Percentiles rank a stretch among this genome's conserved stretches.
Evolutionary conservation across 1,140 invertebrate species (phyloP).

Genomic region (Catajapyx aquilonaris): DNA sequence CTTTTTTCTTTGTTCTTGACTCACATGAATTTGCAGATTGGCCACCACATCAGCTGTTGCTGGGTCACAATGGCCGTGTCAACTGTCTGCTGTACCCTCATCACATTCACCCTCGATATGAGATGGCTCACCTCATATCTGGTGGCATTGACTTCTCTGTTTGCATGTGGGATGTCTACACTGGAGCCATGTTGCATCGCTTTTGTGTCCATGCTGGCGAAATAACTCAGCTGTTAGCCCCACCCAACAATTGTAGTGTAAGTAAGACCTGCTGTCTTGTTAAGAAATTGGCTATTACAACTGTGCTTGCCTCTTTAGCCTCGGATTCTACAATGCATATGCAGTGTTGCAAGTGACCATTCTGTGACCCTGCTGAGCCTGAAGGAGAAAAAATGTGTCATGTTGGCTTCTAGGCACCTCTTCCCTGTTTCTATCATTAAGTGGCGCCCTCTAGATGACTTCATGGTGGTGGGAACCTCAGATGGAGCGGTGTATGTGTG

Average conservation of each 20-base stretch:
- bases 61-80: slow-evolving; percentile 80
- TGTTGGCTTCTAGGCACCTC: slow-evolving; percentile 84
- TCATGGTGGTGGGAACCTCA: slow-evolving; percentile 92
- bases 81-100: slow-evolving; percentile 92
- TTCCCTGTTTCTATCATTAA: slow-evolving; percentile 92
- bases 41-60: slow-evolving; percentile 68
- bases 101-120: slow-evolving; percentile 77
- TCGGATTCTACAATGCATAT: slow-evolving; percentile 83
- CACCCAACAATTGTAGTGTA: slow-evolving; percentile 77
- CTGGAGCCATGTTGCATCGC: slow-evolving; percentile 68
- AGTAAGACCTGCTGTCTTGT: slow-evolving; percentile 18
- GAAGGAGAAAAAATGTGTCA: slow-evolving; percentile 83
- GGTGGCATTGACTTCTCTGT: slow-evolving; percentile 96
- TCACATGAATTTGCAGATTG: slow-evolving; percentile 37
- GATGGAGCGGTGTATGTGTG: slow-evolving; percentile 97
- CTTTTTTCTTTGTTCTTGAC: slow-evolving; percentile 2
- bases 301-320: slow-evolving; percentile 39
- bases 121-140: slow-evolving; percentile 74
- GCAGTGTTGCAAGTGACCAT: slow-evolving; percentile 92
- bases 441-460: slow-evolving; percentile 94
- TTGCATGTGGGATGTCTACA: slow-evolving; percentile 89
- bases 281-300: neutral
- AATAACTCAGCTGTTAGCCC: slow-evolving; percentile 75
- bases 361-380: slow-evolving; percentile 86
- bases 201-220: slow-evolving; percentile 93